Base-by-base conservation (phyloP, 1,140 invertebrate species). In the Oncopodura yosiiana region DNA sequence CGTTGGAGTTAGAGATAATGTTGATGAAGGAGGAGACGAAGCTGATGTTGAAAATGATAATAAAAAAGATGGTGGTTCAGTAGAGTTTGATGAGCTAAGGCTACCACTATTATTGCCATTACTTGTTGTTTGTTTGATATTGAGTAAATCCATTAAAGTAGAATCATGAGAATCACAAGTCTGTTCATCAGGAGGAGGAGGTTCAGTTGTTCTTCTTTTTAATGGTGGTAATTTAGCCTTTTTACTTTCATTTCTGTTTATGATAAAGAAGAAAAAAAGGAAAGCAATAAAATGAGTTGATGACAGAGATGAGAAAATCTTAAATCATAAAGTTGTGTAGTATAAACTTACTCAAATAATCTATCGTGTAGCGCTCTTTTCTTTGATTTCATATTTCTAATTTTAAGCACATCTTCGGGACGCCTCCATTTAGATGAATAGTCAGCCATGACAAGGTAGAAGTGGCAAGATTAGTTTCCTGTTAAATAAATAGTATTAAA, bases 311-410 rank as follows among this genome's bases (percentile, higher is more conserved):
- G n/a, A n/a, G n/a, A n/a, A n/a, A n/a, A n/a, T n/a, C n/a, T n/a
- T n/a, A n/a, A n/a, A 44, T 12, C 14, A 9, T 16, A 53, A 27
- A 18, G n/a, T 11, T n/a, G 14, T 27, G 16, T 5, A 48, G 34
- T 30, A 29, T 18, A 6, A 21, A 46, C 58, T 52, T 53, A 60
- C 58, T 60, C 58, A 52, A 60, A 60, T 19, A 83, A 75, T 49
- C 78, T 70, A 57, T 78, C 79, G 70, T 84, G 78, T 39, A 86
- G 71, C 14, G 81, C 80, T 68, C 76, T 75, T 69, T 84, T 84
- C 66, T 77, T 79, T 59, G 75, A 70, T 67, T 82, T 83, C 42
- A 84, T 62, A 51, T 77, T 76, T 67, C 81, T 77, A 18, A 84
- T 62, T 66, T 76, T 76, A 78, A 84, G 80, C 30, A 84, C 77